Evolutionary conservation across 2,888 invertebrate species (phyloP).

Genomic region (Acanthopleura granulata): DNA sequence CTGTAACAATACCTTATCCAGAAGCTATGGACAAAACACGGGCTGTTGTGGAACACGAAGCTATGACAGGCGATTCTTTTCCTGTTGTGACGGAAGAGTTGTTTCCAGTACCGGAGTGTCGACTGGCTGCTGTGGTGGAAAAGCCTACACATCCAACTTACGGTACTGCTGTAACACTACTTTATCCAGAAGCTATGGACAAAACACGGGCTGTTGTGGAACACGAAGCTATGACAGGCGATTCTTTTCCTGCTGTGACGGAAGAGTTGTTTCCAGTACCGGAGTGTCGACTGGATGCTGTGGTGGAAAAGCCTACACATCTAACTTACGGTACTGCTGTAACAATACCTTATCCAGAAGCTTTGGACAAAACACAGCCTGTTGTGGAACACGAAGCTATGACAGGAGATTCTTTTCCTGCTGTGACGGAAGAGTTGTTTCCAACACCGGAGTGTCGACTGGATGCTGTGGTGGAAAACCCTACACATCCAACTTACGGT

Average conservation of each 20-base stretch:
- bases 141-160: background rate
- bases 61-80: background rate
- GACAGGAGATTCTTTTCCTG: background rate
- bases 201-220: slow-evolving; percentile 1
- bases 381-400: slow-evolving; percentile 14
- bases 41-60: slow-evolving; percentile 13
- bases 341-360: background rate
- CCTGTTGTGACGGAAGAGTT: slow-evolving; percentile 1
- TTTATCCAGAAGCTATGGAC: background rate
- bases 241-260: slow-evolving; percentile 3
- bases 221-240: background rate
- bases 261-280: background rate
- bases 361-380: background rate
- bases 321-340: background rate
- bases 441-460: background rate
- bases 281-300: background rate
- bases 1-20: background rate
- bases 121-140: slow-evolving; percentile 12
- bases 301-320: background rate
- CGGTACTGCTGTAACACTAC: background rate
- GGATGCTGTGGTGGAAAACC: slow-evolving; percentile 10
- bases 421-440: slow-evolving; percentile 8
- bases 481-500: too few species aligned
- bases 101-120: background rate
- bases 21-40: background rate